Base-by-base conservation (phyloP, 1,140 invertebrate genomes). In the Drosophila lowei region DNA sequence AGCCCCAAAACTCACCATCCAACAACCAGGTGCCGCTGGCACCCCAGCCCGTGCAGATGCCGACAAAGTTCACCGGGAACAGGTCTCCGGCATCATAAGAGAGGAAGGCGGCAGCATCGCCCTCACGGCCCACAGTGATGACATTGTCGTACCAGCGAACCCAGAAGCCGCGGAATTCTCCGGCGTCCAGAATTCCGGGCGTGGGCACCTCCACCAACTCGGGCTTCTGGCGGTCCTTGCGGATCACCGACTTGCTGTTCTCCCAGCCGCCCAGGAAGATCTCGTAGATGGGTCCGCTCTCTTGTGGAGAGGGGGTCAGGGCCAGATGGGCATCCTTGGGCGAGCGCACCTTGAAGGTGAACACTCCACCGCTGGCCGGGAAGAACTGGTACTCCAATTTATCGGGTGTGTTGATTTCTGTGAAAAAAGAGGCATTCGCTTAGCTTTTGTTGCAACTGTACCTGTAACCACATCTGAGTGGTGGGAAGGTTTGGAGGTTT, bases 21-120 rank as follows among this genome's bases (percentile, higher is more conserved):
- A 97, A 94, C 23, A 95, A 92, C 96, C 96, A 97, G 38, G 94
- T 93, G n/a, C 96, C 96, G 58, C 90, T 92, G 0, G 96, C 94
- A 18, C 96, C 96, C 96, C 96, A 97, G 46, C 95, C 96, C 46
- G 96, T 97, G 91, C 95, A 95, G 11, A 97, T 93, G 44, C 96
- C 96, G 21, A 96, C 95, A 88, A 95, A 94, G 61, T 93, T 93
- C 23, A 97, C 93, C 0, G 92, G 92, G 78, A 96, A 94, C 0
- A 94, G 93, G 68, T 95, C 94, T 1, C 94, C 94, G 81, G 97
- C 95, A 2, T 93, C 89, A 92, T 94, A 96, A 8, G 92, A 93
- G 43, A 97, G 89, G 83, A 97, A 95, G 1, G 96, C 94, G 4
- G 93, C 93, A 11, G 92, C 92, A 70, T 96, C 95, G 16, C 94